phyloP scores from a whole-genome alignment of 1,140 invertebrate genomes.

The Zaprionus taronus region DNA sequence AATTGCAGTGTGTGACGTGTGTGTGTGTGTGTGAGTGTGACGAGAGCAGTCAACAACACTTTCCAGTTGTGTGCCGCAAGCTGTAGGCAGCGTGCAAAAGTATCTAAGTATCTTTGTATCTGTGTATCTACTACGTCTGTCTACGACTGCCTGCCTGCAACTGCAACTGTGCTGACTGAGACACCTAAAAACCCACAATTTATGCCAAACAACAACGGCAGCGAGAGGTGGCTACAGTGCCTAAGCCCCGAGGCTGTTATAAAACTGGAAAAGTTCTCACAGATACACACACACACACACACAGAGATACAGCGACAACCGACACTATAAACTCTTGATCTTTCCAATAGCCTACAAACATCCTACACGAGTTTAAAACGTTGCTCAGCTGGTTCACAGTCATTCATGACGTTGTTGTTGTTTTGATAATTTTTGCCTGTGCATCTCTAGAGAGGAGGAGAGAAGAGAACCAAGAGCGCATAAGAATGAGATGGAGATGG shows the following conservation, averaged over 20 bases:
- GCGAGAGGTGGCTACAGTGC: constrained; percentile 25
- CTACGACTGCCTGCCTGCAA: constrained; percentile 7
- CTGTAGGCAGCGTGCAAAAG: constrained; percentile 44
- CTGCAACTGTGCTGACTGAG: constrained; percentile 44
- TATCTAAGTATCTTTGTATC: constrained; percentile 38
- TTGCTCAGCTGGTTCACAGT: constrained; percentile 73
- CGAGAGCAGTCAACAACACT: constrained; percentile 62
- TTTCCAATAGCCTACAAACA: constrained; percentile 84
- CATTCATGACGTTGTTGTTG: constrained; percentile 68
- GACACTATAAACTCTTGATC: constrained; percentile 78
- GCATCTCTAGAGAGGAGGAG: constrained; percentile 52
- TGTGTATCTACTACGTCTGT: constrained; percentile 65
- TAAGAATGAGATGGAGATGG: constrained; percentile 48
- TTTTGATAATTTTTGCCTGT: constrained; percentile 59
- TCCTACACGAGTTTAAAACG: constrained; percentile 76
- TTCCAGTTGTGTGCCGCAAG: constrained; percentile 61
- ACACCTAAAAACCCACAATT: constrained; percentile 82
- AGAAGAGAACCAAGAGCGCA: background rate
- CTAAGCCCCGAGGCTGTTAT: constrained; percentile 5
- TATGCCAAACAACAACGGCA: constrained; percentile 66
- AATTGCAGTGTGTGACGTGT: constrained; percentile 11
- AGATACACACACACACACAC: constrained; percentile 44
- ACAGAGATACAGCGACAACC: constrained; percentile 31
- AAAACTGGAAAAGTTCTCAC: constrained; percentile 77
- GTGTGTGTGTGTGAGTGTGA: background rate